Base-by-base conservation (phyloP, 2,113 vertebrate genomes). In the Hymenochirus boettgeri region DNA sequence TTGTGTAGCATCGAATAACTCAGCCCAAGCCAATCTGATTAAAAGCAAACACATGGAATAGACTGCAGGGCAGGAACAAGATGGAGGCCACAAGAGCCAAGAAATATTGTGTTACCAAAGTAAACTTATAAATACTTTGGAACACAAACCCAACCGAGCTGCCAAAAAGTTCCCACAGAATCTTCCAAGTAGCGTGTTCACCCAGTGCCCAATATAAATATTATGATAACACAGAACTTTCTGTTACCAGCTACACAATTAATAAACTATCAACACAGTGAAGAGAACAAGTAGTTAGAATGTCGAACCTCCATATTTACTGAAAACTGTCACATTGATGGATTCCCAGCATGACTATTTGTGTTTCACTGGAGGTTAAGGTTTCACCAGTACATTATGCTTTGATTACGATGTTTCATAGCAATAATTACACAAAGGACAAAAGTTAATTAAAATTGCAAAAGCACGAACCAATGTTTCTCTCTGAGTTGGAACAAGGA, bases 21-120 rank as follows among this genome's bases (percentile, higher is more conserved):
- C 19, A 23, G 48, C 15, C 22, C 12, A 51, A 21, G 25, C n/a
- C 24, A 54, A 21, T 35, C 27, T 35, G 54, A 35, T 11, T n/a
- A 57, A 57, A 19, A 22, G 54, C 31, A 57, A 29, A 35, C 54
- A 57, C n/a, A n/a, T n/a, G n/a, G 54, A 57, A 29, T 26, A 31
- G 8, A 17, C 25, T 29, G 52, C 26, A 18, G 21, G 19, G 37
- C 12, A 45, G 22, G 57, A 35, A 45, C 23, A 26, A 10, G 21
- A 5, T 57, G 33, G 27, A 37, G 7, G 13, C 7, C 17, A 10
- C 7, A 15, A 39, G 37, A 15, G 13, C 60, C 42, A 33, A 22
- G 19, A 51, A 46, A 51, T 19, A 48, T 22, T 42, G 11, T 19
- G 60, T 62, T 53, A 52, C 48, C 48, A 53, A 58, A 58, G 57